Conservation (phyloP, 2,888 invertebrate species). For the Proisotoma minuta region DNA sequence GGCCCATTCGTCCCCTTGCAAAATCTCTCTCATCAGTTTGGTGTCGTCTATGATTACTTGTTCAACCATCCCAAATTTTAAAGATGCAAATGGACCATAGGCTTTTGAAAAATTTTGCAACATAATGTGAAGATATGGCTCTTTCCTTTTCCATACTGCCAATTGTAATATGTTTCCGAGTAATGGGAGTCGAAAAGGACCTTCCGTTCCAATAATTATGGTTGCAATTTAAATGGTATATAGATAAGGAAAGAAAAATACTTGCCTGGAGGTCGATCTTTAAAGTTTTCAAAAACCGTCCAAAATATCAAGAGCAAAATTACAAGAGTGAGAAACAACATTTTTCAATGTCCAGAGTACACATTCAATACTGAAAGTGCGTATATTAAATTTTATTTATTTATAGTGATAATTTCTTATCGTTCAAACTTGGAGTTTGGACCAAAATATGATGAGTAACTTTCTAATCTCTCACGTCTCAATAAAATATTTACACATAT, state of each 20-base stretch:
- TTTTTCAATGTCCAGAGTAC: too few species aligned
- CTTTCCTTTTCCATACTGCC: constrained; percentile 14
- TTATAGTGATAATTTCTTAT: too few species aligned
- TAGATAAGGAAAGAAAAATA: not conserved
- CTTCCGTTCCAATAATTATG: constrained; percentile 4
- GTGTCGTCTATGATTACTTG: constrained; percentile 39
- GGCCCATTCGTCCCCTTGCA: constrained; percentile 26
- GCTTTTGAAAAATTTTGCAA: constrained; percentile 39
- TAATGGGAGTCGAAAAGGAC: constrained; percentile 24
- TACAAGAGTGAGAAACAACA: not conserved
- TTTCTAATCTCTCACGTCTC: too few species aligned
- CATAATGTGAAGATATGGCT: constrained; percentile 23
- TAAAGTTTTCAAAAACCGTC: not conserved
- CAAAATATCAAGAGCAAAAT: not conserved
- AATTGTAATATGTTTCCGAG: constrained; percentile 27
- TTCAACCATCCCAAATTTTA: constrained; percentile 27
- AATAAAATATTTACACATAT: too few species aligned
- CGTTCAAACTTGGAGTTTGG: too few species aligned
- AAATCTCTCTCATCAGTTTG: constrained; percentile 28
- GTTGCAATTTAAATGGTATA: not conserved
- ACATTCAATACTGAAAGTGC: too few species aligned
- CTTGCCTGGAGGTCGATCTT: not conserved
- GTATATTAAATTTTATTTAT: too few species aligned
- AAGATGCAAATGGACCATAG: constrained; percentile 32
- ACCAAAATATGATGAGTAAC: too few species aligned